Percentiles rank a stretch among this genome's conserved stretches.
These are phyloP conservation scores for Brassicogethes aeneus DNA, from an alignment of 2,888 invertebrate species.

Conservation along the genomic window DNA sequence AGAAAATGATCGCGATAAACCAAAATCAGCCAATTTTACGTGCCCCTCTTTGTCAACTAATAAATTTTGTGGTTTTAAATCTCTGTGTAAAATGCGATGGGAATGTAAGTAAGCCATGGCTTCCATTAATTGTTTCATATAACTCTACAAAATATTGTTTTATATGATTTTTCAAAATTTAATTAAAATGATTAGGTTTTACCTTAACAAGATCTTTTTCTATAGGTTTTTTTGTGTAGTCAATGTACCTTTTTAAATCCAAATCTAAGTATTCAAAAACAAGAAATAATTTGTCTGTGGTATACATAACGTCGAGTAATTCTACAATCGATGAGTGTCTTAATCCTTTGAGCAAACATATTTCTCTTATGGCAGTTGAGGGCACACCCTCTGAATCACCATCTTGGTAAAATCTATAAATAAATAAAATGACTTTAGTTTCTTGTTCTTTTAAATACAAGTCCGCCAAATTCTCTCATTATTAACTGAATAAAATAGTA, in stretches of 20 bases:
- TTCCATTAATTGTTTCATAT: constrained; percentile 77
- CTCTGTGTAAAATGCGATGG: constrained; percentile 82
- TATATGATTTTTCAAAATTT: not conserved
- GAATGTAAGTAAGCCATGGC: constrained; percentile 88
- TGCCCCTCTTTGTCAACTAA: constrained; percentile 77
- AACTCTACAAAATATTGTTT: constrained; percentile 48
- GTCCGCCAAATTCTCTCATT: too few relatives aligned
- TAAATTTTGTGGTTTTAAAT: constrained; percentile 93
- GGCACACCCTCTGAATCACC: constrained; percentile 96
- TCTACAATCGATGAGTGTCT: constrained; percentile 86
- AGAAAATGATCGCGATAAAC: constrained; percentile 85
- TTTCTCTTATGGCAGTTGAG: constrained; percentile 94
- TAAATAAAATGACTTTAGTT: not conserved
- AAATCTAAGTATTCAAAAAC: constrained; percentile 92
- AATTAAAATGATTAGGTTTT: constrained; percentile 11
- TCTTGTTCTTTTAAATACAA: not conserved
- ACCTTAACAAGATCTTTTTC: constrained; percentile 61
- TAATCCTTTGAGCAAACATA: constrained; percentile 83
- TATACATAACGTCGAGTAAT: constrained; percentile 80
- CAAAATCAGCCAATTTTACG: constrained; percentile 96
- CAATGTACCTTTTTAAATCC: constrained; percentile 86
- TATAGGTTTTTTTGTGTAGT: constrained; percentile 55
- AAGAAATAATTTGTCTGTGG: constrained; percentile 77
- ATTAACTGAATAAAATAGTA: too few relatives aligned
- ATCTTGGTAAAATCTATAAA: constrained; percentile 32